Evolutionary conservation across 2,113 vertebrate species (phyloP).

Genomic region (Antechinus flavipes): DNA sequence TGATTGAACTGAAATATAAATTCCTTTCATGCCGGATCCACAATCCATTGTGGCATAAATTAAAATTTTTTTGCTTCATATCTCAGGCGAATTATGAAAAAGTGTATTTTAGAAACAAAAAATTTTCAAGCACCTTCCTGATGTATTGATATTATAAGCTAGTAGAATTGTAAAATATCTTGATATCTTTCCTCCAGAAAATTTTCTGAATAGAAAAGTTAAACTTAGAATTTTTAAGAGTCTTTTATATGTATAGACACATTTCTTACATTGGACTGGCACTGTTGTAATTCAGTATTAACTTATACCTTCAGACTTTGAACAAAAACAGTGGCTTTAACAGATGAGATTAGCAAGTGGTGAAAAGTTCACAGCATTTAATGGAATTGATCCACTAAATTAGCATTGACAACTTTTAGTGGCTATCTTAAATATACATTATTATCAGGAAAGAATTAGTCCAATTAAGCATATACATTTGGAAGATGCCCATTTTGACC

Average conservation of each 20-base stretch:
- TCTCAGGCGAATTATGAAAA: background rate
- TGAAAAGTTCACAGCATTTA: constrained; percentile 80
- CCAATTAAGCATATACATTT: constrained; percentile 78
- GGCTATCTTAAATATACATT: constrained; percentile 82
- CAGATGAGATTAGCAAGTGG: constrained; percentile 80
- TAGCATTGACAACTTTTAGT: constrained; percentile 81
- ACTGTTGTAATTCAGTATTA: constrained; percentile 69
- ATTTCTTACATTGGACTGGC: constrained; percentile 54
- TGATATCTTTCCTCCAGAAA: constrained; percentile 41
- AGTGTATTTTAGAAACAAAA: constrained; percentile 36
- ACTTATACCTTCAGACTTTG: constrained; percentile 75
- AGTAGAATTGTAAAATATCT: constrained; percentile 15
- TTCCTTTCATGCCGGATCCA: constrained; percentile 14
- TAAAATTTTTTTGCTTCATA: constrained; percentile 51
- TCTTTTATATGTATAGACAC: constrained; percentile 53
- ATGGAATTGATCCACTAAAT: constrained; percentile 81
- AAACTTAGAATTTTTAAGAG: constrained; percentile 42
- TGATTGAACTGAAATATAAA: constrained; percentile 42
- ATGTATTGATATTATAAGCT: constrained; percentile 13
- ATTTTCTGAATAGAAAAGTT: constrained; percentile 36
- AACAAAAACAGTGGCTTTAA: constrained; percentile 75
- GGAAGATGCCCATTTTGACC: constrained; percentile 67
- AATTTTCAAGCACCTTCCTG: constrained; percentile 16
- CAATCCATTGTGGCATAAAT: constrained; percentile 43
- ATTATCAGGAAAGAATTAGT: constrained; percentile 79